Conservation (phyloP, 2,797 vertebrate genomes). For the Sylvia borin region DNA sequence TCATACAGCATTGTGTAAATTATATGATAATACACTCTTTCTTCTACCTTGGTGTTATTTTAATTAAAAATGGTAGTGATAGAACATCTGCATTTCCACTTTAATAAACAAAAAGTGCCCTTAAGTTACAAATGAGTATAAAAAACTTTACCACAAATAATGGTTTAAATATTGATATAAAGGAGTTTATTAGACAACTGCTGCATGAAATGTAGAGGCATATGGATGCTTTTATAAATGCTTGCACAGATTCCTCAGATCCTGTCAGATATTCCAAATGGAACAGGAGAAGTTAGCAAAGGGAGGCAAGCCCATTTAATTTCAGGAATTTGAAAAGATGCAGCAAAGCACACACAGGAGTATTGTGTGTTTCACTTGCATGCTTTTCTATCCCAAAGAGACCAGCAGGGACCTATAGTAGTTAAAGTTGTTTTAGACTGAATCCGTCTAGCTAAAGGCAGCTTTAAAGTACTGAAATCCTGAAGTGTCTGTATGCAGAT, state of each 20-base stretch:
- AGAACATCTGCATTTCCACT: neutral
- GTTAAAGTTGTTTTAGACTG: neutral
- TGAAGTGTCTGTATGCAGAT: neutral
- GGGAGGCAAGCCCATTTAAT: neutral
- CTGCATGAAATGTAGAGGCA: neutral
- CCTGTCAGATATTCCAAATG: neutral
- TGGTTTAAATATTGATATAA: neutral
- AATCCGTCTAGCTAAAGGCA: neutral
- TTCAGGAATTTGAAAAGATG: neutral
- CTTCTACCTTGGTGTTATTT: neutral
- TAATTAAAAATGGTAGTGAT: neutral
- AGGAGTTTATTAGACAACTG: neutral
- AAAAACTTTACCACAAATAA: neutral
- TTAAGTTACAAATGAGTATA: neutral
- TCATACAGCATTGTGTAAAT: neutral
- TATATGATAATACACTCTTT: neutral
- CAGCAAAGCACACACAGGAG: accelerated
- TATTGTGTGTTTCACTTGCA: neutral
- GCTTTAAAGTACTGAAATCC: neutral
- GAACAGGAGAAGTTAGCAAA: neutral
- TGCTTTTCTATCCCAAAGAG: neutral
- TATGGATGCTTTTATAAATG: neutral
- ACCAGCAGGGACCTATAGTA: neutral
- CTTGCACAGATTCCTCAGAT: neutral
- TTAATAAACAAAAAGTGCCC: neutral